Evolutionary conservation across 2,113 vertebrate genomes (phyloP).

Genomic region (Rafetus swinhoei): DNA sequence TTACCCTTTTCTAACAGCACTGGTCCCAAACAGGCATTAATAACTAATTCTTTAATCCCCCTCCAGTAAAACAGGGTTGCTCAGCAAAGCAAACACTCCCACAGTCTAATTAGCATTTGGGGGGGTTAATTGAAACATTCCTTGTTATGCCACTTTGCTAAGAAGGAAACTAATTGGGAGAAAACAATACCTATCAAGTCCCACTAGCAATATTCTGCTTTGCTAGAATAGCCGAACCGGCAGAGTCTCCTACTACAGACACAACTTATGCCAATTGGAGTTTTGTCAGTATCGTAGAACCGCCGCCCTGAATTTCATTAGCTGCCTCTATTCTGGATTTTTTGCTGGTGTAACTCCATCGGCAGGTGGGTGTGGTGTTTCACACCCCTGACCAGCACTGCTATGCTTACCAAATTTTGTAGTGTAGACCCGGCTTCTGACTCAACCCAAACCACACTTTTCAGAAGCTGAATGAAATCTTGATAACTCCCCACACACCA

Average conservation of each 20-base stretch:
- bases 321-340: background rate
- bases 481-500: background rate
- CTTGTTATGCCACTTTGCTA: background rate
- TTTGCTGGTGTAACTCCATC: background rate
- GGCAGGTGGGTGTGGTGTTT: background rate
- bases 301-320: background rate
- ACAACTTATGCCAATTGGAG: background rate
- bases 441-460: background rate
- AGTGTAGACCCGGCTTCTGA: background rate
- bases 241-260: background rate
- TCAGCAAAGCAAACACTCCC: background rate
- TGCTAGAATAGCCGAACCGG: background rate
- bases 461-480: background rate
- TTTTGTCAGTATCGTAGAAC: background rate
- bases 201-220: background rate
- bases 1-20: background rate
- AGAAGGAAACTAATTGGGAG: background rate
- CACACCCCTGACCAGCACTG: background rate
- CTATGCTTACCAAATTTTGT: background rate
- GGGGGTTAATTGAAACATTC: conserved; percentile 22
- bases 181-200: background rate
- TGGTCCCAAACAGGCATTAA: conserved; percentile 1
- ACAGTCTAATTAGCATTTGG: accelerated
- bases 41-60: conserved; percentile 1
- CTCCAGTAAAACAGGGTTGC: accelerated